These are phyloP conservation scores for Piezodorus guildinii DNA, from an alignment of 1,140 invertebrate genomes.

Conservation along the genomic window DNA sequence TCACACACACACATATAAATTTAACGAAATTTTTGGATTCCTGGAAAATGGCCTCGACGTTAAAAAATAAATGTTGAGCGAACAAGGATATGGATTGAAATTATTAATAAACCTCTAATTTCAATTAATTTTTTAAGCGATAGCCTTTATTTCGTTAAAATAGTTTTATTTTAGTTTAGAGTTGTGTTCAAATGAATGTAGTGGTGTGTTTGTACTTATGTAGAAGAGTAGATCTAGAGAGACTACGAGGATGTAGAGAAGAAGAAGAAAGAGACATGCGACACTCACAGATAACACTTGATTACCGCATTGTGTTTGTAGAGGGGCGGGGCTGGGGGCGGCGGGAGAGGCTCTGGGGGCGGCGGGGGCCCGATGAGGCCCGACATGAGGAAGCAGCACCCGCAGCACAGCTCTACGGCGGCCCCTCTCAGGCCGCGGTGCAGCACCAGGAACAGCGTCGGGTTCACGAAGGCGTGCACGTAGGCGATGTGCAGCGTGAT, in stretches of 20 bases:
- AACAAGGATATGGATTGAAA: too few species aligned
- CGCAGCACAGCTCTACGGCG: slow-evolving; percentile 56
- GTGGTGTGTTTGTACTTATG: too few species aligned
- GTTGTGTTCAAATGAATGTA: too few species aligned
- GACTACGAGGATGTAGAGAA: neutral
- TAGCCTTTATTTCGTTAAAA: too few species aligned
- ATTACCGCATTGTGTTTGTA: slow-evolving; percentile 40
- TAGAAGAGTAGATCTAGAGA: neutral
- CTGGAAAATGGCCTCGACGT: too few species aligned
- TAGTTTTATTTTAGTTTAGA: too few species aligned
- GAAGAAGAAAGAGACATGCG: slow-evolving; percentile 23
- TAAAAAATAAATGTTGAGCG: too few species aligned
- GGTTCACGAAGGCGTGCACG: slow-evolving; percentile 76
- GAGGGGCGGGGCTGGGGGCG: slow-evolving; percentile 23
- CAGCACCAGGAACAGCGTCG: slow-evolving; percentile 64
- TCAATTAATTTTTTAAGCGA: too few species aligned
- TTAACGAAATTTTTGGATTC: too few species aligned
- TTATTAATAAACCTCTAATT: too few species aligned
- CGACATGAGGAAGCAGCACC: slow-evolving; percentile 44
- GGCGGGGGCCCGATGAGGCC: slow-evolving; percentile 32
- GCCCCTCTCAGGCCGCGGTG: slow-evolving; percentile 61
- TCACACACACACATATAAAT: too few species aligned
- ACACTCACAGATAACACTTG: slow-evolving; percentile 57
- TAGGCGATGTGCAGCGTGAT: slow-evolving; percentile 78
- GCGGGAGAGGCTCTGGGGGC: slow-evolving; percentile 42